These are phyloP conservation scores for Bolinopsis microptera DNA, from an alignment of 37 sponge, comb jelly and placozoan species.

Conservation along the genomic window DNA sequence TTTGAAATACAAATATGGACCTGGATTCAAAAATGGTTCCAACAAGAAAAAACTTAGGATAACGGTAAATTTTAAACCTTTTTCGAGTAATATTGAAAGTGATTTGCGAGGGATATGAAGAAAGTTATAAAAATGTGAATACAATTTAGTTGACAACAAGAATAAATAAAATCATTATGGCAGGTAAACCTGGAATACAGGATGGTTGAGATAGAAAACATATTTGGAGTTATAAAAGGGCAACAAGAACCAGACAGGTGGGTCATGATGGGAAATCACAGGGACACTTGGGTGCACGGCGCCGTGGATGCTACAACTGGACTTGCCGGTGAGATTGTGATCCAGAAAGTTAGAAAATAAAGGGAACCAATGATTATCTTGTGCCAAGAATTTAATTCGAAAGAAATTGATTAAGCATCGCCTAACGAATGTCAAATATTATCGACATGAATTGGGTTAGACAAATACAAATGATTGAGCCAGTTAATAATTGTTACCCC, in stretches of 20 bases:
- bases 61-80: neutral
- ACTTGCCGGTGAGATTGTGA: conserved; percentile 18
- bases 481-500: no score
- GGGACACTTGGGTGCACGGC: conserved; percentile 53
- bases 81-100: neutral
- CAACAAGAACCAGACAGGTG: conserved; percentile 48
- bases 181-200: conserved; percentile 64
- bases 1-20: neutral
- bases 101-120: neutral
- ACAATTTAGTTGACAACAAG: neutral
- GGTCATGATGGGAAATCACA: conserved; percentile 55
- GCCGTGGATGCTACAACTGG: conserved; percentile 59
- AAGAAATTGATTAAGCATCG: no score
- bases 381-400: no score
- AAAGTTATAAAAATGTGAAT: neutral
- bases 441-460: no score
- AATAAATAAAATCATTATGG: neutral
- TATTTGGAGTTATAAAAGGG: conserved; percentile 31
- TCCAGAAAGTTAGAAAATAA: no score
- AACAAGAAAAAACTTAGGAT: neutral
- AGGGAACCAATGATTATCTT: no score
- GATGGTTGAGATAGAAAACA: conserved; percentile 51
- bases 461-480: no score
- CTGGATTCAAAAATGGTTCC: conserved; percentile 3
- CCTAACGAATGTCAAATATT: no score